A percentile compares a stretch with the other conserved stretches of the same genome.
Evolutionary conservation across 2,888 invertebrate genomes (phyloP).

Genomic region (Eumacrocentrus americanus): DNA sequence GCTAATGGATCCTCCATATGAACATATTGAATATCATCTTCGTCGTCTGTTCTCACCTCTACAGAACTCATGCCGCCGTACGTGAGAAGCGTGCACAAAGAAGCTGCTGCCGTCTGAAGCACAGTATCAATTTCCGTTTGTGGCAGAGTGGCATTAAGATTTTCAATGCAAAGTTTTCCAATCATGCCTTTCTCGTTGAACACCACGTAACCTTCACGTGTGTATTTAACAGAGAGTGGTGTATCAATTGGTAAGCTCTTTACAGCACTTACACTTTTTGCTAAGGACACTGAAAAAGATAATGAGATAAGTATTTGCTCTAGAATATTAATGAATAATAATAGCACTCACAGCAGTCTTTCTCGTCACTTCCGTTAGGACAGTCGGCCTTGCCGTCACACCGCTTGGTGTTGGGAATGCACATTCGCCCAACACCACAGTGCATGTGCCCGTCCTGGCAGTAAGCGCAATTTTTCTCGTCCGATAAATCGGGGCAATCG

Average conservation of each 20-base stretch:
- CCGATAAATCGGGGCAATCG: conserved; percentile 83
- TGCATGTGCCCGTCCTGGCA: conserved; percentile 76
- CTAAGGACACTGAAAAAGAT: conserved; percentile 71
- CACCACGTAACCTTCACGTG: conserved; percentile 80
- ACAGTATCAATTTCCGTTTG: conserved; percentile 63
- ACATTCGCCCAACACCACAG: conserved; percentile 79
- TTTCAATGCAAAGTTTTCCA: conserved; percentile 83
- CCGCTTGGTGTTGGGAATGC: conserved; percentile 73
- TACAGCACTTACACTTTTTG: conserved; percentile 72
- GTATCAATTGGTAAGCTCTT: conserved; percentile 70
- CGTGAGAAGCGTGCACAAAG: conserved; percentile 77
- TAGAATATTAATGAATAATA: background rate
- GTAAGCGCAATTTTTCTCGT: conserved; percentile 81
- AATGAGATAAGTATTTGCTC: background rate
- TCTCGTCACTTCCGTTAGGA: conserved; percentile 85
- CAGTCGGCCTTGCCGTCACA: conserved; percentile 87
- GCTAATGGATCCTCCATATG: conserved; percentile 83
- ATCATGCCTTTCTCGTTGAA: conserved; percentile 83
- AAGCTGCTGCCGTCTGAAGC: conserved; percentile 75
- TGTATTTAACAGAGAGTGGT: conserved; percentile 74
- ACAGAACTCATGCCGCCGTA: conserved; percentile 77
- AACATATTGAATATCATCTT: conserved; percentile 72
- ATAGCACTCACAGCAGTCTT: conserved; percentile 80
- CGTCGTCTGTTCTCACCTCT: conserved; percentile 70
- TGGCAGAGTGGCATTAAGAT: conserved; percentile 70